Evolutionary conservation across 2,888 invertebrate species (phyloP), one percentile per base, ranked within the genome.

Genomic region (Tipula confusa): DNA sequence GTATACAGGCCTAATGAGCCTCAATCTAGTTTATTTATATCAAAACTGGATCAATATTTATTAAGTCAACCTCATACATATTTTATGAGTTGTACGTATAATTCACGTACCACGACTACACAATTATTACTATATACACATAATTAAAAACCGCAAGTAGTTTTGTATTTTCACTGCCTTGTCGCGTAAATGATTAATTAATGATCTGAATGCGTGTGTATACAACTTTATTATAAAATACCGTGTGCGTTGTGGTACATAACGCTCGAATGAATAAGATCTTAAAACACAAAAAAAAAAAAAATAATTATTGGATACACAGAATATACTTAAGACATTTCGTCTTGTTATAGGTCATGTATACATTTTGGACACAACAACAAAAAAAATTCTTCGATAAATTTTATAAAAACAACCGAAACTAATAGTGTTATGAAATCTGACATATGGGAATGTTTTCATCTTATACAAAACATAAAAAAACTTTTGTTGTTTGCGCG

Each of bases 311-410:
- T 48, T 48, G 18, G 7, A 48, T 48, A 48, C 48, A 48, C 24
- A 18, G 18, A 24, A 18, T 64, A 64, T 24, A 24, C 24, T 24
- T 64, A 64, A 64, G 64, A 64, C 11, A 64, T 64, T 64, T 64
- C 24, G 64, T 64, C 64, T 64, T 64, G 64, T 64, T 64, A 64
- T 64, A 64, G 64, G 64, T 64, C 64, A 64, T 64, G 64, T 18
- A 64, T 64, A 64, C 1, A 64, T 24, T 64, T 64, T 64, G 64
- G 64, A 64, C 24, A 24, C n/a, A n/a, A n/a, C n/a, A n/a, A n/a
- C n/a, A n/a, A n/a, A n/a, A n/a, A 24, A 64, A 64, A 64, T 13
- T 24, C 7, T 64, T 24, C 24, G 64, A 64, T 64, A 64, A 64
- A 64, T 1, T n/a, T n/a, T 64, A 64, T 64, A 43, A n/a, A 43